Conservation (phyloP, 2,888 invertebrate species). For the Drosophila dives region DNA sequence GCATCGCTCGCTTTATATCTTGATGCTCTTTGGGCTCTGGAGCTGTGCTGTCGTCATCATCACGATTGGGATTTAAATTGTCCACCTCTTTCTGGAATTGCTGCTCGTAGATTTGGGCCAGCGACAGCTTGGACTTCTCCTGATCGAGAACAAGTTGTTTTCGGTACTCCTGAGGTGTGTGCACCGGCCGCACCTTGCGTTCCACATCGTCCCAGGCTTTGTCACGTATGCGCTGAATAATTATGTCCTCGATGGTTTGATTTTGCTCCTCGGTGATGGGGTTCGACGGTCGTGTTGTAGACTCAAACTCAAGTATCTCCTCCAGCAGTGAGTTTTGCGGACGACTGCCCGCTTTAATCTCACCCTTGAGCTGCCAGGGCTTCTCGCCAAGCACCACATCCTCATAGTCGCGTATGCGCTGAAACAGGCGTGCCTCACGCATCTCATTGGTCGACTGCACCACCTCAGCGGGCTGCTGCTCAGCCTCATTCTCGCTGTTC, state of each 20-base stretch:
- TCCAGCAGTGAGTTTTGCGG: conserved; percentile 97
- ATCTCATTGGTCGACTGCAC: conserved; percentile 89
- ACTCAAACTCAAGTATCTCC: conserved; percentile 96
- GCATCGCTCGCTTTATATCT: conserved; percentile 91
- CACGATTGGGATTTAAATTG: conserved; percentile 79
- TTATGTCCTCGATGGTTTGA: conserved; percentile 93
- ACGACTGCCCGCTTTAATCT: conserved; percentile 90
- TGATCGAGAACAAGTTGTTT: conserved; percentile 95
- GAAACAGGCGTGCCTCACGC: conserved; percentile 89
- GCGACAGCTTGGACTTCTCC: conserved; percentile 96
- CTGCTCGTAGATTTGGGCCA: conserved; percentile 97
- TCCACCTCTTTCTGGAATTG: conserved; percentile 91
- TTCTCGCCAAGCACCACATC: conserved; percentile 91
- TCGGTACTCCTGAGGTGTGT: conserved; percentile 93
- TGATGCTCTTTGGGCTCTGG: conserved; percentile 91
- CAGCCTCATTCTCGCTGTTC: conserved; percentile 48
- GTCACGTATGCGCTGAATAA: conserved; percentile 96
- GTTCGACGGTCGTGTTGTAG: conserved; percentile 93
- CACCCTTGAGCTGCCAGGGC: conserved; percentile 97
- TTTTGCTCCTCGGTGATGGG: conserved; percentile 97
- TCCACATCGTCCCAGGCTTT: conserved; percentile 97
- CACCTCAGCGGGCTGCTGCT: conserved; percentile 26
- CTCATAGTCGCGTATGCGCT: conserved; percentile 90
- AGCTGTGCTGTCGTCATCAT: conserved; percentile 85
- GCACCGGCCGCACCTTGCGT: conserved; percentile 93